Evolutionary conservation across 2,888 invertebrate genomes (phyloP).

Genomic region (Orthonychiurus folsomi): DNA sequence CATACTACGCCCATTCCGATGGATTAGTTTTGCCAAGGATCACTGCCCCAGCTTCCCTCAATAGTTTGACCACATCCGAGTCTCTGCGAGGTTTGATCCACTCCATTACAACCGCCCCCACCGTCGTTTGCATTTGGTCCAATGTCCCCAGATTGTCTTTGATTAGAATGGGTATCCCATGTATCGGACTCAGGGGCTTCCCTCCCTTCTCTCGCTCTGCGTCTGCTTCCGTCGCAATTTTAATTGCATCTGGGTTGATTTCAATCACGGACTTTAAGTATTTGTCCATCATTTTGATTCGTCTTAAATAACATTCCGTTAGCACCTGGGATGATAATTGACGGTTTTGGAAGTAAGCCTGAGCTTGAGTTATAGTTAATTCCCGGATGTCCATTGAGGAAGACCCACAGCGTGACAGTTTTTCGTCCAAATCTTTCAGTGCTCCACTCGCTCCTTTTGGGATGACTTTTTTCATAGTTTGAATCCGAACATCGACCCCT

Average conservation of each 20-base stretch:
- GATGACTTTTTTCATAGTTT: too few relatives aligned
- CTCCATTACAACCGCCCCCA: constrained; percentile 22
- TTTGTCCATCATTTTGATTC: constrained; percentile 25
- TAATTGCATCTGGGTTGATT: constrained; percentile 20
- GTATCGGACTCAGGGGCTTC: constrained; percentile 13
- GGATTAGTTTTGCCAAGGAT: constrained; percentile 27
- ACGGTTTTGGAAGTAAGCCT: constrained; percentile 15
- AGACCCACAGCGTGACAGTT: neutral
- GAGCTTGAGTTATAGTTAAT: constrained; percentile 23
- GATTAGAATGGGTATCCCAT: constrained; percentile 28
- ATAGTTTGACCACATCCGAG: constrained; percentile 19
- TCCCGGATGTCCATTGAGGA: constrained; percentile 16
- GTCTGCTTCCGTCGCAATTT: constrained; percentile 20
- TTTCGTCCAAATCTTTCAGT: neutral
- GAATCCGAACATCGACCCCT: too few relatives aligned
- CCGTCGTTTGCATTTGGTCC: constrained; percentile 25
- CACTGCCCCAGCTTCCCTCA: constrained; percentile 22
- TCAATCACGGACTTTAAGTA: constrained; percentile 22
- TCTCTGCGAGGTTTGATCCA: constrained; percentile 18
- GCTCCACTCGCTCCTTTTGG: too few relatives aligned
- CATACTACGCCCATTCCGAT: constrained; percentile 28
- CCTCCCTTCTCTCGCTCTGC: constrained; percentile 10
- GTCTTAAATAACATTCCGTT: constrained; percentile 21
- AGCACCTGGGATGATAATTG: constrained; percentile 18
- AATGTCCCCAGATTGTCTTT: constrained; percentile 26